Conservation (phyloP, 53 echinoderm and acorn worm species). For the Astropecten irregularis region DNA sequence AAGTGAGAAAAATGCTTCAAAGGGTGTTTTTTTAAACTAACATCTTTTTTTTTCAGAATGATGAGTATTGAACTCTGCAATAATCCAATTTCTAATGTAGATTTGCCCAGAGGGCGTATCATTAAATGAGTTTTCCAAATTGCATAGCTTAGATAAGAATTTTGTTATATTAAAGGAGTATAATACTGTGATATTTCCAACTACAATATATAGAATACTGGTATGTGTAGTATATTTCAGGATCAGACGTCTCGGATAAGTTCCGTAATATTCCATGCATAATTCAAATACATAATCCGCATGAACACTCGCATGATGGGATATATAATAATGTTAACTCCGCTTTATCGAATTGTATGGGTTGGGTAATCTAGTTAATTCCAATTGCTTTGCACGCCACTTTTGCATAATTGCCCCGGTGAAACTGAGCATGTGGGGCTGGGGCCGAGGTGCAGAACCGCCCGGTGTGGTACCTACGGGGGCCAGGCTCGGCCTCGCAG, state of each 20-base stretch:
- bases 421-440: not conserved
- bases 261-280: constrained; percentile 16
- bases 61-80: no score
- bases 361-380: constrained; percentile 9
- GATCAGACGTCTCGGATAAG: no score
- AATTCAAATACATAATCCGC: constrained; percentile 24
- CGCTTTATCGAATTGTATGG: constrained; percentile 37
- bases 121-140: not conserved
- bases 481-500: no score
- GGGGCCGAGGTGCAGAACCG: not conserved
- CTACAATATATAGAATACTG: no score
- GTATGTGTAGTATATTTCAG: no score
- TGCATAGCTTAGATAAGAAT: not conserved
- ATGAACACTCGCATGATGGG: constrained; percentile 31
- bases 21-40: no score
- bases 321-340: constrained; percentile 32
- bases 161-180: not conserved
- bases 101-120: no score
- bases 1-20: no score
- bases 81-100: no score
- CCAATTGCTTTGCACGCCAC: constrained; percentile 55
- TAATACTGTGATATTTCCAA: no score
- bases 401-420: constrained; percentile 41
- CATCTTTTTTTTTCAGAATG: no score
- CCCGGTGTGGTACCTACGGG: not conserved